Evolutionary conservation across 2,888 invertebrate genomes (phyloP).

Genomic region (Epinotia ramella): DNA sequence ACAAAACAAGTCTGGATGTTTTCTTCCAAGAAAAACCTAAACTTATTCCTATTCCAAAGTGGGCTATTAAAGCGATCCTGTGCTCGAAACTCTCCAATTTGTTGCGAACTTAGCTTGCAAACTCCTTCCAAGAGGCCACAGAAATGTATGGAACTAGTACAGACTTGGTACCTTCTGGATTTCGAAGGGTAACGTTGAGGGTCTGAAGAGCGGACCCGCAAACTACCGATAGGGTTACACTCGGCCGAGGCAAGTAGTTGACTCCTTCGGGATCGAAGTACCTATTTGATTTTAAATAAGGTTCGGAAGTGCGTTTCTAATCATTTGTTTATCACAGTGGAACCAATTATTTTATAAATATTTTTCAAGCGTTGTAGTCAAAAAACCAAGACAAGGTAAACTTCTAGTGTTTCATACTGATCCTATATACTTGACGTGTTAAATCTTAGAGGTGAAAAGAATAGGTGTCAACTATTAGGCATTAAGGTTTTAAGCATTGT

Average conservation of each 20-base stretch:
- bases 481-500: too few relatives aligned
- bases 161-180: conserved; percentile 5
- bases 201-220: conserved; percentile 19
- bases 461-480: too few relatives aligned
- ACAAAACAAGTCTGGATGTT: conserved; percentile 10
- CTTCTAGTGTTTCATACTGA: too few relatives aligned
- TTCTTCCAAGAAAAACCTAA: conserved; percentile 8
- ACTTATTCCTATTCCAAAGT: conserved; percentile 33
- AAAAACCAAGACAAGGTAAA: too few relatives aligned
- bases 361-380: too few relatives aligned
- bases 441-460: too few relatives aligned
- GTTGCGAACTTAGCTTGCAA: conserved; percentile 2
- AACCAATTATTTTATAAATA: too few relatives aligned
- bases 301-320: conserved; percentile 5
- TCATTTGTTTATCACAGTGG: conserved; percentile 12
- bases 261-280: conserved; percentile 23
- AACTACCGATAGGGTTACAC: conserved; percentile 29
- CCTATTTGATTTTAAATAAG: conserved; percentile 32
- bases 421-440: too few relatives aligned
- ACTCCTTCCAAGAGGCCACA: neutral
- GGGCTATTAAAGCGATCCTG: conserved; percentile 42
- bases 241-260: conserved; percentile 24
- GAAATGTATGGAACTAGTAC: neutral
- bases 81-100: conserved; percentile 33
- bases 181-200: neutral